Conservation (phyloP, 2,113 vertebrate genomes). For the Dunckerocampus dactyliophorus region DNA sequence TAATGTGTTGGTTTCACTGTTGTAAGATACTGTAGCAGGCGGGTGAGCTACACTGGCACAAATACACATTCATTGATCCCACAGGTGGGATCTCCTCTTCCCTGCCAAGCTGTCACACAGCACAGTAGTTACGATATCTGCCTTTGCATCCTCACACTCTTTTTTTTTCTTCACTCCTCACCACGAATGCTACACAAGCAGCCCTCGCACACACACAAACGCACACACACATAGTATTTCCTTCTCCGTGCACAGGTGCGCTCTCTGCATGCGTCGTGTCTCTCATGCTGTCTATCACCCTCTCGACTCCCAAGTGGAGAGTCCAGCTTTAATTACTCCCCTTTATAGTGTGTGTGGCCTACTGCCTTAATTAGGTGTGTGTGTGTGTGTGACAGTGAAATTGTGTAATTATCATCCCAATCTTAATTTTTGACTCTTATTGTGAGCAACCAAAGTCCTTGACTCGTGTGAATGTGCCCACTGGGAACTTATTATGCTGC, state of each 20-base stretch:
- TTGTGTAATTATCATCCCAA: slow-evolving; percentile 8
- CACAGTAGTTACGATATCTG: neutral
- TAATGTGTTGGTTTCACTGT: too few species aligned
- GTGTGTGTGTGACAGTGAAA: slow-evolving; percentile 10
- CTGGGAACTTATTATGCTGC: too few species aligned
- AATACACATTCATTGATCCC: too few species aligned
- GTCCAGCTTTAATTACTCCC: slow-evolving; percentile 64
- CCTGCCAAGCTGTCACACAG: neutral
- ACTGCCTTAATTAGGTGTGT: slow-evolving; percentile 27
- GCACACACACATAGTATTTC: slow-evolving; percentile 7
- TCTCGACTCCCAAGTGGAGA: slow-evolving; percentile 38
- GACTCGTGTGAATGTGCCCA: too few species aligned
- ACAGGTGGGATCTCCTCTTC: too few species aligned
- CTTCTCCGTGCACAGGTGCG: neutral
- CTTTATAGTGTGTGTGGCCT: slow-evolving; percentile 59
- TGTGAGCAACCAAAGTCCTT: neutral
- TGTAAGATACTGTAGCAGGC: too few species aligned
- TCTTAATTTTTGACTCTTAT: neutral
- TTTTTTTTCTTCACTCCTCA: slow-evolving; percentile 3
- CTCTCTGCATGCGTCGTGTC: slow-evolving; percentile 8
- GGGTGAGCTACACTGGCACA: too few species aligned
- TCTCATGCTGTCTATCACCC: slow-evolving; percentile 32
- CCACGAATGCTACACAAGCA: neutral
- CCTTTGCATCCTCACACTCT: slow-evolving; percentile 9
- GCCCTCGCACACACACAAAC: slow-evolving; percentile 8